Base-by-base conservation (phyloP, 2,797 vertebrate species). In the Chelon labrosus region DNA sequence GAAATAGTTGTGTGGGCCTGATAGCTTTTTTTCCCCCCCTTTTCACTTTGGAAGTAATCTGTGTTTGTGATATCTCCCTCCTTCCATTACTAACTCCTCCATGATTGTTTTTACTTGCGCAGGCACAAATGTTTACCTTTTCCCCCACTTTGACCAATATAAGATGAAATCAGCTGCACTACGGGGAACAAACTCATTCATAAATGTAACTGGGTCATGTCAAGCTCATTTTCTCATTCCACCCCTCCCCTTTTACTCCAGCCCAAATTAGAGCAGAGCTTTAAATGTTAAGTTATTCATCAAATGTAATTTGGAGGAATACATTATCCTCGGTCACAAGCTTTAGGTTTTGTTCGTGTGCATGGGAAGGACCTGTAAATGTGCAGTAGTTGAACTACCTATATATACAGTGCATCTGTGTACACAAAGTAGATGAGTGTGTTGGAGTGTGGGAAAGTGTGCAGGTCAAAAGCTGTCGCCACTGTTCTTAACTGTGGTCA, bases 261-360 rank as follows among this genome's bases (percentile, higher is more conserved):
- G 75, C 71, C 68, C 68, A 87, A 92, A 91, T 92, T 91, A 89
- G 79, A 88, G 83, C 89, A 78, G 75, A 35, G 58, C 65, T 93
- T 90, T 92, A 93, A 94, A 93, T 94, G 92, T 93, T 94, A 93
- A 94, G 90, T 90, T 93, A 93, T 94, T 91, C 91, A 92, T 91
- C 82, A 91, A 80, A 81, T 87, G 65, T 90, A 88, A 90, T 91
- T 90, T 79, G 69, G 79, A 80, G 77, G 83, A 79, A 88, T 87
- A 87, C 53, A 92, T 94, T 90, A 91, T 86, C 73, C 77, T 70
- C 78, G 56, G 65, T 65, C 74, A 54, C 54, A 74, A 56, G 74
- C 68, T 63, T 78, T 39, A 63, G 53, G 50, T 71, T 85, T 56
- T 73, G 47, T 73, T 70, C 55, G 49, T 62, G 68, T 67, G 56